These are phyloP conservation scores for Pantherophis guttatus DNA, from an alignment of 2,113 vertebrate species.

Conservation along the genomic window DNA sequence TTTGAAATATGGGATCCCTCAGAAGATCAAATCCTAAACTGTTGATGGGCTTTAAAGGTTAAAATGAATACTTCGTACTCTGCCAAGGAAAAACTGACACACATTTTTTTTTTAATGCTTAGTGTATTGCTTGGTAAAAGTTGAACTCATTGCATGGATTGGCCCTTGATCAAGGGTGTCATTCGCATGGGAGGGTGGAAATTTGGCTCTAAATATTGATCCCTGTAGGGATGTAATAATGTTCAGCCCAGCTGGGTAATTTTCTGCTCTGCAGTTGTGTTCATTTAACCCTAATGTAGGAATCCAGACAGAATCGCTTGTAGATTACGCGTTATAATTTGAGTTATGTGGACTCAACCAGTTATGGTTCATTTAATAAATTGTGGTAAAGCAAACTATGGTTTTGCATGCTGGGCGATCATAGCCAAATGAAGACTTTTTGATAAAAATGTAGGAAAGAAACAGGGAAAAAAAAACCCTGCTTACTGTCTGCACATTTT, in stretches of 20 bases:
- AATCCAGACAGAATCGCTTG: not conserved
- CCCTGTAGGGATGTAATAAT: not conserved
- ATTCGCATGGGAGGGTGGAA: not conserved
- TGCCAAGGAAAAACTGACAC: not conserved
- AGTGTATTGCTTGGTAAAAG: not conserved
- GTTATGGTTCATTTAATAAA: not conserved
- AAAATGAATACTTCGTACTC: not conserved
- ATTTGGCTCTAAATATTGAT: not conserved
- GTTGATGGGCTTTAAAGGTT: not conserved
- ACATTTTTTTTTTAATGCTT: not conserved
- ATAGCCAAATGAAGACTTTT: not conserved
- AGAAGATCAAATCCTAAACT: not conserved
- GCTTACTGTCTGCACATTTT: not conserved
- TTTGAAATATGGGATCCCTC: not conserved
- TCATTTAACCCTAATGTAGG: not conserved
- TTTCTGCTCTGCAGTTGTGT: not conserved
- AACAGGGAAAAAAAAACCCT: not conserved
- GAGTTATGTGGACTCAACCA: not conserved
- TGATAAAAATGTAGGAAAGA: not conserved
- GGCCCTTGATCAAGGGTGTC: not conserved
- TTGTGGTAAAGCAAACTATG: not conserved
- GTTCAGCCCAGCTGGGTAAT: not conserved
- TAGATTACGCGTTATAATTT: not conserved
- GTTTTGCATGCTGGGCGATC: not conserved
- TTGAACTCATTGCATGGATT: not conserved